Conservation (phyloP, 2,888 invertebrate genomes). For the Cataglyphis cursor region DNA sequence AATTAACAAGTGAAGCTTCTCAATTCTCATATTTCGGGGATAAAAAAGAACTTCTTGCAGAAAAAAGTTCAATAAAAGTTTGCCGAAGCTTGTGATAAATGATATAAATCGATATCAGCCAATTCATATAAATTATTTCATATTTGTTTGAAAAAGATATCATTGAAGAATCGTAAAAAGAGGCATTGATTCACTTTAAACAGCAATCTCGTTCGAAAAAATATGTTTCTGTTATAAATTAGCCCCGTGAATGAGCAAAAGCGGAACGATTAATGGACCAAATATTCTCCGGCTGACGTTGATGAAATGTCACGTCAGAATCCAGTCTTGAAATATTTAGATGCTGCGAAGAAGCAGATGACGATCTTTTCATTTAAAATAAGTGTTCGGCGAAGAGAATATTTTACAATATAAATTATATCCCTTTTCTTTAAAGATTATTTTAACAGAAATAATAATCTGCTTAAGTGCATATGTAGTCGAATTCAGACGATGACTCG, state of each 20-base stretch:
- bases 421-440: background rate
- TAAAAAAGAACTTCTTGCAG: conserved; percentile 32
- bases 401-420: conserved; percentile 7
- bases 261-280: conserved; percentile 54
- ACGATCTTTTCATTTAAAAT: background rate
- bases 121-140: conserved; percentile 18
- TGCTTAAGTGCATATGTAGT: background rate
- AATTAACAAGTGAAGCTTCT: conserved; percentile 70
- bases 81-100: background rate
- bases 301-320: conserved; percentile 57
- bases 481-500: background rate
- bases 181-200: conserved; percentile 21
- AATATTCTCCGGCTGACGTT: conserved; percentile 54
- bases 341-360: background rate
- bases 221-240: conserved; percentile 62
- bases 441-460: background rate
- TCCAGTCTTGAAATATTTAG: conserved; percentile 32
- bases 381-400: background rate
- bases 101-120: conserved; percentile 31
- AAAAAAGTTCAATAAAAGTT: conserved; percentile 61
- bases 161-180: conserved; percentile 28
- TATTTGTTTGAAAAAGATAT: conserved; percentile 34
- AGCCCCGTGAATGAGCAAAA: conserved; percentile 50
- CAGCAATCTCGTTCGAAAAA: conserved; percentile 41
- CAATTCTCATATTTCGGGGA: conserved; percentile 11